Conservation (phyloP, 1,140 invertebrate species). For the Augochlora pura region DNA sequence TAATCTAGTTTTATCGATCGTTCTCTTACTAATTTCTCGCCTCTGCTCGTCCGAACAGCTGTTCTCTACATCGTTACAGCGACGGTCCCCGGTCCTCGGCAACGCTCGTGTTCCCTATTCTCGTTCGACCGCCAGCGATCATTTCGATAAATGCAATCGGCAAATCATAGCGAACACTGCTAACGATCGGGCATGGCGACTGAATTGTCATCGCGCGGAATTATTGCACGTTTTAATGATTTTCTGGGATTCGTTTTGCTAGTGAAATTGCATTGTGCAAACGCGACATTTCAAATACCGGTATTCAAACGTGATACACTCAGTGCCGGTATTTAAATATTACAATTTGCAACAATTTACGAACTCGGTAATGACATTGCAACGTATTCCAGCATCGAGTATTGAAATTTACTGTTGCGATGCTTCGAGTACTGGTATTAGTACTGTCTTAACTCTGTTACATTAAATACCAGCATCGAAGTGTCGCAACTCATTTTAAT, state of each 20-base stretch:
- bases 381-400: background rate
- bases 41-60: conserved; percentile 24
- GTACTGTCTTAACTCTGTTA: too few species aligned
- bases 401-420: background rate
- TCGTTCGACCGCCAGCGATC: conserved; percentile 1
- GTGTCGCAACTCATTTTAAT: too few species aligned
- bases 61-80: conserved; percentile 43
- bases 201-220: background rate
- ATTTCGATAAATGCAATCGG: background rate
- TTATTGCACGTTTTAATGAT: background rate
- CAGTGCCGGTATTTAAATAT: background rate
- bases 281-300: too few species aligned
- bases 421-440: background rate
- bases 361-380: background rate
- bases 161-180: background rate
- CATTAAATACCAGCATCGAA: too few species aligned
- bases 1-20: conserved; percentile 56
- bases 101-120: background rate
- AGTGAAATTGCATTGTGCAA: background rate
- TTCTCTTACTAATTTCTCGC: conserved; percentile 28
- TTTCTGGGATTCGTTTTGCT: background rate
- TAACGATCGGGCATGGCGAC: background rate
- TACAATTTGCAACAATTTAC: too few species aligned
- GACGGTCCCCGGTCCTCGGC: conserved; percentile 28
- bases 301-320: background rate